A percentile compares a stretch with the other conserved stretches of the same genome.
Conservation (phyloP, 1,140 invertebrate species). For the Ooceraea biroi region DNA sequence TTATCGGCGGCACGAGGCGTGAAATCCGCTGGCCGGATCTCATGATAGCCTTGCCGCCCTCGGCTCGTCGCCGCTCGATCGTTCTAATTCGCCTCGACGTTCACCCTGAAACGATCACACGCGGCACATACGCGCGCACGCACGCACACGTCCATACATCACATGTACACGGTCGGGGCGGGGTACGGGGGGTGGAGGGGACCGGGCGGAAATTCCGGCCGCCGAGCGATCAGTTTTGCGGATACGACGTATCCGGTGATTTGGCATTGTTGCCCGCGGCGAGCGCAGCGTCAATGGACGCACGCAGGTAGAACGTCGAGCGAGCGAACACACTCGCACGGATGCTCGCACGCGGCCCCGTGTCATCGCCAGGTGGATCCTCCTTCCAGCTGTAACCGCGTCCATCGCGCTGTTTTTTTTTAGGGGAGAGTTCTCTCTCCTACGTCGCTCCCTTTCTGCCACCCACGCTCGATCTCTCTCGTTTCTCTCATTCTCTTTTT, state of each 20-base stretch:
- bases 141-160: background rate
- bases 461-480: background rate
- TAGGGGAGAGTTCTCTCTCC: conserved; percentile 5
- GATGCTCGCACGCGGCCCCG: conserved; percentile 46
- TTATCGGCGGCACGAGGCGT: conserved; percentile 52
- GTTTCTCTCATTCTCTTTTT: background rate
- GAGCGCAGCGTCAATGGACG: conserved; percentile 66
- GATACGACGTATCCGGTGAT: conserved; percentile 76
- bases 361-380: conserved; percentile 64
- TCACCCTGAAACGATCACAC: conserved; percentile 28
- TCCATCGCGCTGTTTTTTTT: conserved; percentile 32
- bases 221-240: conserved; percentile 75
- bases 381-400: conserved; percentile 56
- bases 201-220: conserved; percentile 71
- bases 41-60: conserved; percentile 26
- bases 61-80: conserved; percentile 19
- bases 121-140: background rate
- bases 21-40: conserved; percentile 50
- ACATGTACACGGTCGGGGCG: background rate
- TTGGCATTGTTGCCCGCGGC: conserved; percentile 70
- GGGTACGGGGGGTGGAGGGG: conserved; percentile 29
- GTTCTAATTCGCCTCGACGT: conserved; percentile 62
- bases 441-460: background rate
- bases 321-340: conserved; percentile 29
- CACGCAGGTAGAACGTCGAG: conserved; percentile 73